A percentile compares a stretch with the other conserved stretches of the same genome.
Evolutionary conservation across 2,888 invertebrate species (phyloP).

Genomic region (Hirudinaria manillensis): DNA sequence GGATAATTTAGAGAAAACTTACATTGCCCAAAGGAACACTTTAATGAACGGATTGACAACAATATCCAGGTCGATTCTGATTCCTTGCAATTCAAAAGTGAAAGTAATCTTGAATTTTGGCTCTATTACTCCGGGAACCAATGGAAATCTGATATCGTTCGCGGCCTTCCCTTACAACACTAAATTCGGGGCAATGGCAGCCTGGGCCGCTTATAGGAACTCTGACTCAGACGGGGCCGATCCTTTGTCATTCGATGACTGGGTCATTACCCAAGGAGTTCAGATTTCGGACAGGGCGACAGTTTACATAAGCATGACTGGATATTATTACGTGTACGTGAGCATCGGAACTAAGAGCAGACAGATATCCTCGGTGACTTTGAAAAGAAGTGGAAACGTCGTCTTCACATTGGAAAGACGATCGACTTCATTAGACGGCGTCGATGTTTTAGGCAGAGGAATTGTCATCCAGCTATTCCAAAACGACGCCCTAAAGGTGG

Average conservation of each 20-base stretch:
- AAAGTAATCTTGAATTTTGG: constrained; percentile 19
- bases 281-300: background rate
- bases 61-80: constrained; percentile 29
- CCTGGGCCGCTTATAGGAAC: constrained; percentile 32
- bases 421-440: constrained; percentile 28
- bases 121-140: constrained; percentile 13
- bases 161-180: constrained; percentile 29
- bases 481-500: constrained; percentile 26
- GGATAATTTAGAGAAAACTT: constrained; percentile 9
- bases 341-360: constrained; percentile 32
- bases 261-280: constrained; percentile 18
- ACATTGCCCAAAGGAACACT: constrained; percentile 22
- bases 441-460: constrained; percentile 32
- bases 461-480: constrained; percentile 23
- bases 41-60: constrained; percentile 27
- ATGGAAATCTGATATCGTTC: constrained; percentile 26
- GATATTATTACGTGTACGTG: constrained; percentile 35
- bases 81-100: constrained; percentile 25
- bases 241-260: constrained; percentile 30
- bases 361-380: constrained; percentile 19
- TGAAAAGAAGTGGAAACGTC: constrained; percentile 20
- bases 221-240: constrained; percentile 13
- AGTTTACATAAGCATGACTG: constrained; percentile 26
- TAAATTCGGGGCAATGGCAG: background rate
- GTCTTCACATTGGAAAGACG: constrained; percentile 30